These are phyloP conservation scores for Chrysodeixis includens DNA, from an alignment of 2,888 invertebrate species.

Conservation along the genomic window DNA sequence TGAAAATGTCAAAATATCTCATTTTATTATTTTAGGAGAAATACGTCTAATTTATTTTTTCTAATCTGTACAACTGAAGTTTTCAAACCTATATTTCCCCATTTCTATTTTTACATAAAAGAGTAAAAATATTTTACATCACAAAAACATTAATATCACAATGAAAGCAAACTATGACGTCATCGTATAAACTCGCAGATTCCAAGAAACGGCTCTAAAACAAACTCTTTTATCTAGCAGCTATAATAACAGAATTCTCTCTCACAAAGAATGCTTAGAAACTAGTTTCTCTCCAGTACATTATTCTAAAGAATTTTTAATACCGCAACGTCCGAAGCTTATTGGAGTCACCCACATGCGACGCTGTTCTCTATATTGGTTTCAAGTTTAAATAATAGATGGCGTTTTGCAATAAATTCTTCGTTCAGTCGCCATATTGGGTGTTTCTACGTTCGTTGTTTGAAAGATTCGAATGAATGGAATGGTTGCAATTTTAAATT, in stretches of 20 bases:
- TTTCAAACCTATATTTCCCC: too few relatives aligned
- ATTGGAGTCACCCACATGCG: conserved; percentile 54
- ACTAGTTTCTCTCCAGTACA: conserved; percentile 41
- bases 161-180: not conserved
- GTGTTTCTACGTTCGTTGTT: conserved; percentile 50
- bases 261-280: conserved; percentile 42
- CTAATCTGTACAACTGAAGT: too few relatives aligned
- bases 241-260: conserved; percentile 44
- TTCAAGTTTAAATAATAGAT: conserved; percentile 69
- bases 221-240: conserved; percentile 14
- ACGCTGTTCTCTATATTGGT: conserved; percentile 62
- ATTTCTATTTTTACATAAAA: too few relatives aligned
- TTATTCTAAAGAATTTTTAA: conserved; percentile 67
- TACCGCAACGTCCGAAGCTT: conserved; percentile 58
- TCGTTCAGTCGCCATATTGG: conserved; percentile 55
- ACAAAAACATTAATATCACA: not conserved
- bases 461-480: conserved; percentile 36
- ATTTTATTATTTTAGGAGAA: too few relatives aligned
- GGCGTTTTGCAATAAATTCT: conserved; percentile 63
- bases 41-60: too few relatives aligned
- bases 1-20: too few relatives aligned
- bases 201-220: conserved; percentile 11
- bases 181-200: not conserved
- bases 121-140: not conserved
- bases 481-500: conserved; percentile 36